Conservation (phyloP, 2,113 vertebrate genomes). For the cattle (Bos taurus) region DNA sequence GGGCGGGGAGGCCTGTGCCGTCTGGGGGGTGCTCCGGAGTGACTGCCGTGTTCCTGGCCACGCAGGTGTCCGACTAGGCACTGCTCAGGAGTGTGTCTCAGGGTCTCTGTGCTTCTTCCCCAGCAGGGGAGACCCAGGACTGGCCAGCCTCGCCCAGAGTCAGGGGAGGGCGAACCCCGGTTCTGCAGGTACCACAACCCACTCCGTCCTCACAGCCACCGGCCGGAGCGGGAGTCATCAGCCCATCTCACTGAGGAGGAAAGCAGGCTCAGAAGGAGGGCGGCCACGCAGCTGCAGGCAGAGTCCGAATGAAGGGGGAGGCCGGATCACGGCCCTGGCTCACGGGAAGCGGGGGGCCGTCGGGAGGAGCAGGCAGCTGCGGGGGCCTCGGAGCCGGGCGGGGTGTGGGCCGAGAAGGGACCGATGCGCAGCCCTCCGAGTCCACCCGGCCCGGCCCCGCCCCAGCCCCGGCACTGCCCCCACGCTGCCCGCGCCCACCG, state of each 20-base stretch:
- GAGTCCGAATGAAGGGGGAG: neutral
- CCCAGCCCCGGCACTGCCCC: neutral
- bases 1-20: neutral
- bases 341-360: neutral
- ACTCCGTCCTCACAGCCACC: neutral
- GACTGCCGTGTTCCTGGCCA: neutral
- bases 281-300: neutral
- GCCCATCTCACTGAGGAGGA: neutral
- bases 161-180: neutral
- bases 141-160: neutral
- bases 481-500: neutral
- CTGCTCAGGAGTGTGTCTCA: neutral
- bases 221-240: neutral
- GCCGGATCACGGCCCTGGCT: too few species aligned
- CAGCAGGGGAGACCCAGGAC: neutral
- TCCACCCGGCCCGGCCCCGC: neutral
- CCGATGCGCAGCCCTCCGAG: accelerated
- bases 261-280: neutral
- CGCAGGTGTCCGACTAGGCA: accelerated
- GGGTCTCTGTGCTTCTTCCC: neutral
- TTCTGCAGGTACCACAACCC: neutral
- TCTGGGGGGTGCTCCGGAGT: accelerated
- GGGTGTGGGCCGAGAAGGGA: neutral
- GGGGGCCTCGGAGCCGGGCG: too few species aligned
- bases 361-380: neutral